Conservation (phyloP, 2,888 invertebrate species). For the Andrena flavipes region DNA sequence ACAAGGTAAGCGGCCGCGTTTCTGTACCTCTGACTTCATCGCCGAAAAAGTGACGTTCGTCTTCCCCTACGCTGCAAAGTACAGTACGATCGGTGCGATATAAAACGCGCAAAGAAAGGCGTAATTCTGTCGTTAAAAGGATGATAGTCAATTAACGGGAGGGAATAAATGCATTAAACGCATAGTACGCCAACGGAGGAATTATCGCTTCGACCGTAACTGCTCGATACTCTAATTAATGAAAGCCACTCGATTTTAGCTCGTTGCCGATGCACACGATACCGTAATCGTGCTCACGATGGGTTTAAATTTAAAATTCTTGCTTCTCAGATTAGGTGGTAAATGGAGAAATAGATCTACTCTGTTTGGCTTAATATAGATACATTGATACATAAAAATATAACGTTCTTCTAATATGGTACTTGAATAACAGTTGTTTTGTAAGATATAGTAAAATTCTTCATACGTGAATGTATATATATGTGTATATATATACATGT, state of each 20-base stretch:
- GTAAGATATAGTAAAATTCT: background rate
- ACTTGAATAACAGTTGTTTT: background rate
- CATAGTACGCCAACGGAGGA: background rate
- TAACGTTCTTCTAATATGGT: background rate
- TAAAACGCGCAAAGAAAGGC: slow-evolving; percentile 23
- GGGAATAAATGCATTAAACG: background rate
- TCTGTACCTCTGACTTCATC: slow-evolving; percentile 29
- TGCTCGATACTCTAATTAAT: slow-evolving; percentile 16
- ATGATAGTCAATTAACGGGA: background rate
- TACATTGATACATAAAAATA: no score
- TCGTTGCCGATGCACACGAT: slow-evolving; percentile 16
- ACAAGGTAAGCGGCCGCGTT: slow-evolving; percentile 74
- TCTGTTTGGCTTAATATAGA: background rate
- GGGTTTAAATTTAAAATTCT: slow-evolving; percentile 32
- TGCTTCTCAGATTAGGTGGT: background rate
- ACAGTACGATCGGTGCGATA: slow-evolving; percentile 33
- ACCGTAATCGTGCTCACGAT: slow-evolving; percentile 3
- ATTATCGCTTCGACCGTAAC: background rate
- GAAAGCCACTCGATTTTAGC: slow-evolving; percentile 20
- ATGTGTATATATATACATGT: background rate
- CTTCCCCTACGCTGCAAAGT: slow-evolving; percentile 40
- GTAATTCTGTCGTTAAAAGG: slow-evolving; percentile 12
- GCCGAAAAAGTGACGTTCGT: slow-evolving; percentile 48
- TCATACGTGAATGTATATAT: no score
- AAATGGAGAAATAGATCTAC: slow-evolving; percentile 1